A percentile compares a stretch with the other conserved stretches of the same genome.
Evolutionary conservation across 2,888 invertebrate genomes (phyloP).

Genomic region (Theristus sp.): DNA sequence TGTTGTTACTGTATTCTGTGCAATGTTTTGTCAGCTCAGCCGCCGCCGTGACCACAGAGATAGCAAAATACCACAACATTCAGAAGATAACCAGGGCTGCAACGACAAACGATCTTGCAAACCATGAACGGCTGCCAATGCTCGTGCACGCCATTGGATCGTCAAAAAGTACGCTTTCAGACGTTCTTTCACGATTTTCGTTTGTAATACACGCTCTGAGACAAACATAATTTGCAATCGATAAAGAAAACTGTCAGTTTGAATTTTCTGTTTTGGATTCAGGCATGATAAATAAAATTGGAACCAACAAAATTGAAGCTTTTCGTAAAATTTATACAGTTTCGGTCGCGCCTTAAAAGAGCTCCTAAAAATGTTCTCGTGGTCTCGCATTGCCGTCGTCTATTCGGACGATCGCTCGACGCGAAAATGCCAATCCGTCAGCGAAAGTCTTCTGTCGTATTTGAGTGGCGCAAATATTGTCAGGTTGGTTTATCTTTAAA

Average conservation of each 20-base stretch:
- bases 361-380: neutral
- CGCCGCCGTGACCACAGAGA: neutral
- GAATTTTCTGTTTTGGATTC: too few relatives aligned
- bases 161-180: too few relatives aligned
- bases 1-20: too few relatives aligned
- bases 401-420: constrained; percentile 1
- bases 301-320: too few relatives aligned
- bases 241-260: too few relatives aligned
- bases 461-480: neutral
- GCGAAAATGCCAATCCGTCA: constrained; percentile 3
- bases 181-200: too few relatives aligned
- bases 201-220: too few relatives aligned
- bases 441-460: neutral
- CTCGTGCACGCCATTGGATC: neutral
- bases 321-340: too few relatives aligned
- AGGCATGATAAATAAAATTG: too few relatives aligned
- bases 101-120: neutral
- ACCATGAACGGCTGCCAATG: neutral
- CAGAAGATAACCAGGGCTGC: neutral
- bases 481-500: neutral
- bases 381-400: constrained; percentile 1
- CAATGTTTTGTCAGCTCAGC: too few relatives aligned
- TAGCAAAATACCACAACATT: neutral
- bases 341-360: constrained; percentile 4
- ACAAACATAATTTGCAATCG: too few relatives aligned